A percentile compares a stretch with the other conserved stretches of the same genome.
These are phyloP conservation scores for Platycercus adscitus DNA, from an alignment of 2,113 vertebrate genomes.

Conservation along the genomic window DNA sequence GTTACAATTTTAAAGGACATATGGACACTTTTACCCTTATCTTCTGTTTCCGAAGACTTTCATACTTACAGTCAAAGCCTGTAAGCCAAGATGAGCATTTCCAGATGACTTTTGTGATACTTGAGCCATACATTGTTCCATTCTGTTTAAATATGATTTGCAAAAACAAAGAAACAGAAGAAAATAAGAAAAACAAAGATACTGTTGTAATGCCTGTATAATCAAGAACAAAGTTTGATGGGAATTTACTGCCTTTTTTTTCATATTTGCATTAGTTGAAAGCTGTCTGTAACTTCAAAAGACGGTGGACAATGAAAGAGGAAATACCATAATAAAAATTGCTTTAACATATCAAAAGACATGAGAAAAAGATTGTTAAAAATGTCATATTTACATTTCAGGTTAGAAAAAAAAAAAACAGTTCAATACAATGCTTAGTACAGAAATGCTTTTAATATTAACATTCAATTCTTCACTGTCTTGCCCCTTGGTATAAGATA, in stretches of 20 bases:
- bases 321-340: neutral
- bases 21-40: neutral
- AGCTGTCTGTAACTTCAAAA: neutral
- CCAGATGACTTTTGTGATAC: neutral
- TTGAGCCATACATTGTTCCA: neutral
- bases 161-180: neutral
- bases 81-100: neutral
- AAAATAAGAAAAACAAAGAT: neutral
- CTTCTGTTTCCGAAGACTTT: neutral
- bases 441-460: neutral
- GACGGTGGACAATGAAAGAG: neutral
- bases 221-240: neutral
- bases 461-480: neutral
- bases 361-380: neutral
- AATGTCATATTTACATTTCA: neutral
- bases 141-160: neutral
- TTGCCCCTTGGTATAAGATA: neutral
- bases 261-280: neutral
- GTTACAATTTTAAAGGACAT: neutral
- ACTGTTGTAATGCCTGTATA: neutral
- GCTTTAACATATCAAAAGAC: neutral
- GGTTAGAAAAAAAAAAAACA: neutral
- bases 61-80: neutral
- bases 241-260: neutral
- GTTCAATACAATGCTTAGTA: neutral